Evolutionary conservation across 2,888 invertebrate species (phyloP).

Genomic region (Agrotis ipsilon): DNA sequence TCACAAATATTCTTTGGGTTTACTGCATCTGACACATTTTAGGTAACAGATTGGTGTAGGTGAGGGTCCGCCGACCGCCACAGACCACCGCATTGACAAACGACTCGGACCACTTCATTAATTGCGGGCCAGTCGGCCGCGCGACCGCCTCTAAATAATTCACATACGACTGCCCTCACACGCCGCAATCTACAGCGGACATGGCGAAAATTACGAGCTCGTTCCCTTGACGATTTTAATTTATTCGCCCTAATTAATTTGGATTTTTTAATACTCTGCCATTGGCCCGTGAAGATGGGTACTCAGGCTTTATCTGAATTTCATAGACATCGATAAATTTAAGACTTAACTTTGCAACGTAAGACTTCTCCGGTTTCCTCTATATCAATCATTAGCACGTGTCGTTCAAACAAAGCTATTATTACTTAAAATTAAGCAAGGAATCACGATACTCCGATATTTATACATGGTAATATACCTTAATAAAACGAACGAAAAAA

Average conservation of each 20-base stretch:
- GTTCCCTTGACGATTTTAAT: constrained; percentile 76
- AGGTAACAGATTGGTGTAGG: constrained; percentile 79
- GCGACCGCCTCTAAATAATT: constrained; percentile 88
- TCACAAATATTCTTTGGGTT: constrained; percentile 62
- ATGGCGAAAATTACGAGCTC: constrained; percentile 77
- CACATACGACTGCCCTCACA: constrained; percentile 82
- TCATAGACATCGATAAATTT: constrained; percentile 64
- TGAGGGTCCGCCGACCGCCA: constrained; percentile 77
- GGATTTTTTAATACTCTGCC: constrained; percentile 71
- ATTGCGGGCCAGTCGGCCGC: constrained; percentile 85
- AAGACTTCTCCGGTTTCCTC: constrained; percentile 56
- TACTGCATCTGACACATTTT: constrained; percentile 79
- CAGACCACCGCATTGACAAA: constrained; percentile 86
- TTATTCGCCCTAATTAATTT: constrained; percentile 79
- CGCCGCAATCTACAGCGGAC: constrained; percentile 78
- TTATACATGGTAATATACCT: no score
- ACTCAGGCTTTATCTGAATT: constrained; percentile 57
- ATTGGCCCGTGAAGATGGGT: constrained; percentile 57
- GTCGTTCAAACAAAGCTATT: constrained; percentile 27
- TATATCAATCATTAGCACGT: constrained; percentile 55
- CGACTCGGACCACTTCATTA: constrained; percentile 88
- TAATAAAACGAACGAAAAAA: no score
- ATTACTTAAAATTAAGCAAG: no score
- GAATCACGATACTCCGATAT: no score
- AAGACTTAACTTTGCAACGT: constrained; percentile 65